Evolutionary conservation across 2,797 vertebrate species (phyloP).

Genomic region (Rhinichthys osculus): DNA sequence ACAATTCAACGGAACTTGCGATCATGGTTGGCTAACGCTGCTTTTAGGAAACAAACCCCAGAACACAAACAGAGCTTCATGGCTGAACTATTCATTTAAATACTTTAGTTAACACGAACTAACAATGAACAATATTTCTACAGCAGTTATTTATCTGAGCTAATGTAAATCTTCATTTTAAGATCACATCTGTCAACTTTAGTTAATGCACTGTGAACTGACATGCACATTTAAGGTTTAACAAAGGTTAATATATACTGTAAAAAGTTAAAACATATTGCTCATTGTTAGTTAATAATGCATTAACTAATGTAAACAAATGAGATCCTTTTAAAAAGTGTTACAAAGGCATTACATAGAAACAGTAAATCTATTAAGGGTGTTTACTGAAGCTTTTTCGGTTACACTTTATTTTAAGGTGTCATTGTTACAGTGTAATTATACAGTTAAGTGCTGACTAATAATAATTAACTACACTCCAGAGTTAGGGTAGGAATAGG

Average conservation of each 20-base stretch:
- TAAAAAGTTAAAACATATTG: too few relatives aligned
- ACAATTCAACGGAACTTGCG: too few relatives aligned
- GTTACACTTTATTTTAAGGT: too few relatives aligned
- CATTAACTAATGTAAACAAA: neutral
- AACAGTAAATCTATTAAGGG: neutral
- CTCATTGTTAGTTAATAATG: neutral
- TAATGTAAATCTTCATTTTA: neutral
- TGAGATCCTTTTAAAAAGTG: neutral
- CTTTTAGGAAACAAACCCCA: too few relatives aligned
- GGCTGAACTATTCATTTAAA: neutral
- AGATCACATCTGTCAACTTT: neutral
- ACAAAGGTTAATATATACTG: too few relatives aligned
- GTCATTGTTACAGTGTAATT: too few relatives aligned
- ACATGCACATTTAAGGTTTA: neutral
- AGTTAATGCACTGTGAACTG: neutral
- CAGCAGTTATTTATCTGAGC: neutral
- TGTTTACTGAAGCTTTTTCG: too few relatives aligned
- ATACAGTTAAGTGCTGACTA: too few relatives aligned
- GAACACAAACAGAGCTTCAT: neutral
- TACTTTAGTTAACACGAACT: neutral
- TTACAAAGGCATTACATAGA: neutral
- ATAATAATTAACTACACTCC: too few relatives aligned
- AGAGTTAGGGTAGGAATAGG: too few relatives aligned
- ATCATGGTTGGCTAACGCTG: too few relatives aligned
- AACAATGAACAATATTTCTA: neutral